These are phyloP conservation scores for Acromyrmex echinatior DNA, from an alignment of 1,140 invertebrate genomes.

Conservation along the genomic window DNA sequence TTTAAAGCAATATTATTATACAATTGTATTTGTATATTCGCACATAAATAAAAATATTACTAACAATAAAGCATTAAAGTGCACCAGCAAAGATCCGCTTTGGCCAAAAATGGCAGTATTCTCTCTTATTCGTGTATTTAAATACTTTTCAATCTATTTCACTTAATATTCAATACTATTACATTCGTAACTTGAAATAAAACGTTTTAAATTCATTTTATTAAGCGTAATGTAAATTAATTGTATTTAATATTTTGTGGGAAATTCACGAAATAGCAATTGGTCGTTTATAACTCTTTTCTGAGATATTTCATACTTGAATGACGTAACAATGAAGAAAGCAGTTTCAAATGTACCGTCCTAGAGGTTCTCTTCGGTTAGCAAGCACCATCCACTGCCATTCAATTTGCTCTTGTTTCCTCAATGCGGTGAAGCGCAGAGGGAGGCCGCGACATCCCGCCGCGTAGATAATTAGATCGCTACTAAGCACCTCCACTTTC, in stretches of 20 bases:
- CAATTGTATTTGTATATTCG: too few relatives aligned
- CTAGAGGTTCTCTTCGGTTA: constrained; percentile 18
- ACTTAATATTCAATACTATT: background rate
- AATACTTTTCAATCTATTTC: too few relatives aligned
- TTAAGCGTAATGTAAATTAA: background rate
- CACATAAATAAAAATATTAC: too few relatives aligned
- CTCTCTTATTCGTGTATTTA: too few relatives aligned
- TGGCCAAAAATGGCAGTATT: too few relatives aligned
- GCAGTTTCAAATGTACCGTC: constrained; percentile 26
- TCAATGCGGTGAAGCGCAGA: constrained; percentile 76
- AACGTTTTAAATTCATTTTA: background rate
- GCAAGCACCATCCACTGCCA: constrained; percentile 36
- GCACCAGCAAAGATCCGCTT: too few relatives aligned
- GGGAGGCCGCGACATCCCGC: constrained; percentile 81
- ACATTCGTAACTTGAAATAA: background rate
- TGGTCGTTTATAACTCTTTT: background rate
- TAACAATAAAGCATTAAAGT: too few relatives aligned
- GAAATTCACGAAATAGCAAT: background rate
- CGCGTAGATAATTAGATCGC: constrained; percentile 85
- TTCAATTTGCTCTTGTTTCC: constrained; percentile 80
- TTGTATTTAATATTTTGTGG: background rate
- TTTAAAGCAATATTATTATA: background rate
- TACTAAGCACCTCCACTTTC: constrained; percentile 81
- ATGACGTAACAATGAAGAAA: constrained; percentile 2
- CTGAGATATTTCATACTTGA: background rate